Conservation (phyloP, 1,140 invertebrate genomes). For the Acromyrmex echinatior region DNA sequence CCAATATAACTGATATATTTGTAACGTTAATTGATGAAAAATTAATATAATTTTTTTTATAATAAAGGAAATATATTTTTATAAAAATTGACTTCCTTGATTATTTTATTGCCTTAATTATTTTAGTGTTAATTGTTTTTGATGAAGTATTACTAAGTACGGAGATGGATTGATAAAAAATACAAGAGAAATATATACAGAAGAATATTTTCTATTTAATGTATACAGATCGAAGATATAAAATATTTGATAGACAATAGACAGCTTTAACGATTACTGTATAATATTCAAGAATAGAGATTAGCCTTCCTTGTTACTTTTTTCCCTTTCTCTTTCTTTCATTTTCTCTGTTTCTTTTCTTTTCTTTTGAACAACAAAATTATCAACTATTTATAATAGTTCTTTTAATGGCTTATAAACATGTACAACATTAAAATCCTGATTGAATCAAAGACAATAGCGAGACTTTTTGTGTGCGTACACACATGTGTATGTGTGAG, state of each 20-base stretch:
- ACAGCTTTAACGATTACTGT: conserved; percentile 78
- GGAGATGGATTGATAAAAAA: conserved; percentile 6
- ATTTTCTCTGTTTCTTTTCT: not conserved
- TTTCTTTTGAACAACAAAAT: conserved; percentile 61
- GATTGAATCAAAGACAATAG: conserved; percentile 69
- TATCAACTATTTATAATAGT: conserved; percentile 55
- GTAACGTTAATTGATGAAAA: not conserved
- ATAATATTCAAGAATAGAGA: conserved; percentile 71
- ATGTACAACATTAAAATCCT: conserved; percentile 63
- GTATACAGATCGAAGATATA: conserved; percentile 81
- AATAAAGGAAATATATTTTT: not conserved
- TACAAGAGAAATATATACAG: conserved; percentile 67
- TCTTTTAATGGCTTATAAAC: conserved; percentile 62
- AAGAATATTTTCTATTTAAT: conserved; percentile 83
- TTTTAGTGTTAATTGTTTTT: not conserved
- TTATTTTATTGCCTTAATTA: not conserved
- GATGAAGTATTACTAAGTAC: not conserved
- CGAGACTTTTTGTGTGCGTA: not conserved
- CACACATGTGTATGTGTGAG: no score
- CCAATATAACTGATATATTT: not conserved
- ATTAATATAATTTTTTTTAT: not conserved
- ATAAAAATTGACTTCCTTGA: not conserved
- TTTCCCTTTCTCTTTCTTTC: conserved; percentile 3
- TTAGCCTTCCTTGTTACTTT: conserved; percentile 61
- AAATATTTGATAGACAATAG: conserved; percentile 81